Conservation (phyloP, 2,113 vertebrate genomes). For the Phylloscopus trochilus region DNA sequence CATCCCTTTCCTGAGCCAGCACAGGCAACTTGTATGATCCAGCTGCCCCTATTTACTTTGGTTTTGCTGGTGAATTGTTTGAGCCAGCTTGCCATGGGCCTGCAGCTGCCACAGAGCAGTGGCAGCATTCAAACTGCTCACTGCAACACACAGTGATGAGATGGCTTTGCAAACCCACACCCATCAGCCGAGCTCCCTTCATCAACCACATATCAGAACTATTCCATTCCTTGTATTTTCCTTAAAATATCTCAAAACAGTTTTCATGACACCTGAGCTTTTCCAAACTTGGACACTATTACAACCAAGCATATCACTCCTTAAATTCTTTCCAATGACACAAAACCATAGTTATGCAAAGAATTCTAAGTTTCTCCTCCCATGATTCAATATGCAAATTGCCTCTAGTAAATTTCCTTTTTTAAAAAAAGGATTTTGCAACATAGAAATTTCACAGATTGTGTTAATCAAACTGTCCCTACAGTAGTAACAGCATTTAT, state of each 20-base stretch:
- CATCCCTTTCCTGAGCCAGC: conserved; percentile 33
- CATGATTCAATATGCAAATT: background rate
- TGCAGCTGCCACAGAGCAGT: background rate
- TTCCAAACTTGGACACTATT: background rate
- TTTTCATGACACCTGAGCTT: background rate
- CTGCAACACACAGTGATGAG: background rate
- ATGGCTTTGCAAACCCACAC: background rate
- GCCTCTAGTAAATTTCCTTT: background rate
- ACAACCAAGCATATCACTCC: background rate
- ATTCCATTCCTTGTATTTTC: background rate
- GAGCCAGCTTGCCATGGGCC: background rate
- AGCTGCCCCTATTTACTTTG: background rate
- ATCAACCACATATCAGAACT: background rate
- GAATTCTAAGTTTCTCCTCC: background rate
- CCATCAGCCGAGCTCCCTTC: background rate
- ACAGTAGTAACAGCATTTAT: background rate
- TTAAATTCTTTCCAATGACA: background rate
- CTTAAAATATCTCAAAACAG: background rate
- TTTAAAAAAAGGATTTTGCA: background rate
- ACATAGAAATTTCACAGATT: background rate
- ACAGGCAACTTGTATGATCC: background rate
- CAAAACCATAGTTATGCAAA: background rate
- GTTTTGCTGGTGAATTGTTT: background rate
- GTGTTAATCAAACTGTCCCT: background rate
- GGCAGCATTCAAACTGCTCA: background rate